These are phyloP conservation scores for Phoenoteleia sp. DNA, from an alignment of 2,888 invertebrate species.

Conservation along the genomic window DNA sequence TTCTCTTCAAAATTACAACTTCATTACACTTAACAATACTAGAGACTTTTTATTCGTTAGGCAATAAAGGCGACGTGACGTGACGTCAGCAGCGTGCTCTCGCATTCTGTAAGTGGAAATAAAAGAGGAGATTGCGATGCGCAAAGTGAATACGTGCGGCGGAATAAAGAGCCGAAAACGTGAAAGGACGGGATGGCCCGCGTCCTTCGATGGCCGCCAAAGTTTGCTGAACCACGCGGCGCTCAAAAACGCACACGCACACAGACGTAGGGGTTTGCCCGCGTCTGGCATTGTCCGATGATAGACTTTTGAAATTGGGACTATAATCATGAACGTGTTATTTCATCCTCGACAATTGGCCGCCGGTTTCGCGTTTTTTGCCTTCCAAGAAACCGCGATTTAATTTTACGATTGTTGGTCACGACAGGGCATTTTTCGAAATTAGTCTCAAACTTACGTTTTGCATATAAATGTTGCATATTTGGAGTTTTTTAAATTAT, in stretches of 20 bases:
- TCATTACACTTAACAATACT: not conserved
- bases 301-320: slow-evolving; percentile 33
- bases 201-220: slow-evolving; percentile 83
- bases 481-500: too few relatives aligned
- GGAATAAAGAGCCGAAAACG: slow-evolving; percentile 35
- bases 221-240: slow-evolving; percentile 81
- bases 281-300: slow-evolving; percentile 20
- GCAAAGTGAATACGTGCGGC: slow-evolving; percentile 46
- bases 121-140: slow-evolving; percentile 68
- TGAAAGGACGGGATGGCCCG: slow-evolving; percentile 69
- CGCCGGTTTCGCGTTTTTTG: slow-evolving; percentile 3
- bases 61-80: slow-evolving; percentile 37
- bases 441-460: not conserved
- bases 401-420: slow-evolving; percentile 29
- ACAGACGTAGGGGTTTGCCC: slow-evolving; percentile 1
- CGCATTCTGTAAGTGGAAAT: slow-evolving; percentile 39
- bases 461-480: slow-evolving; percentile 5
- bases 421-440: slow-evolving; percentile 13
- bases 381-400: slow-evolving; percentile 30
- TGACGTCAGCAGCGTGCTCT: slow-evolving; percentile 20
- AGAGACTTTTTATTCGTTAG: not conserved
- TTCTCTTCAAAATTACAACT: not conserved
- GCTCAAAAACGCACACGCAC: not conserved
- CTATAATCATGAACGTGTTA: slow-evolving; percentile 39
- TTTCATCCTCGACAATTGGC: slow-evolving; percentile 26